Evolutionary conservation across 2,113 vertebrate genomes (phyloP), one percentile per base, ranked within the genome.

Genomic region (Petroica traversi): DNA sequence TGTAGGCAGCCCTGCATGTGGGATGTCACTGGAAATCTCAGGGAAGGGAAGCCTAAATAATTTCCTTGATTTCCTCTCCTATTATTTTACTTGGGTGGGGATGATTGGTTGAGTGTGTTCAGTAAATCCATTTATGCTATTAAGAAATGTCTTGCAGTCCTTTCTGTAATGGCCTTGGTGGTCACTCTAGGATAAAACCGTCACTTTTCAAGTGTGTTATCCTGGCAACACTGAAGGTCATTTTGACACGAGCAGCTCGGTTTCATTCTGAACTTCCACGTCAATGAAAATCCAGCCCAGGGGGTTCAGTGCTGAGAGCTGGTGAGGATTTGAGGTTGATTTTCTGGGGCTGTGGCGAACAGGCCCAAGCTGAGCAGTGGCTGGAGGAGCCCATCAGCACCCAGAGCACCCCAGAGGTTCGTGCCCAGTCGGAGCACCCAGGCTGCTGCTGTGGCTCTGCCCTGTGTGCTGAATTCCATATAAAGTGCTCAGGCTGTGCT

Each of bases 391-490:
- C 66, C 19, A 5, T 2, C 14, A 14, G 5, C 29, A 4, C 33
- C 68, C 6, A 4, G 40, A 77, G 76, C 79, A 67, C n/a, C 34
- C n/a, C 57, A 89, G 57, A 15, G 0, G 4, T 48, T 22, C 31
- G 10, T 14, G 78, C 91, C 6, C 45, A 11, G 54, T 4, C 29
- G 54, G 43, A 59, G 43, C 49, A n/a, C 77, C 83, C 87, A 61
- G 26, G 34, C 41, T 31, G 92, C 74, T 19, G 80, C 62, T 41
- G 17, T 23, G n/a, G n/a, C 64, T 25, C 33, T 19, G 1, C 55
- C 31, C 24, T 10, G 57, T 11, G 67, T 84, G 95, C 88, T 7
- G 5, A 62, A 92, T 89, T 57, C 98, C 98, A 97, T 96, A 97
- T 97, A 97, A 97, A 98, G 97, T 0, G 4, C 89, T 92, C 33